Evolutionary conservation across 2,888 invertebrate species (phyloP), one percentile per base, ranked within the genome.

Genomic region (Pammene aurita): DNA sequence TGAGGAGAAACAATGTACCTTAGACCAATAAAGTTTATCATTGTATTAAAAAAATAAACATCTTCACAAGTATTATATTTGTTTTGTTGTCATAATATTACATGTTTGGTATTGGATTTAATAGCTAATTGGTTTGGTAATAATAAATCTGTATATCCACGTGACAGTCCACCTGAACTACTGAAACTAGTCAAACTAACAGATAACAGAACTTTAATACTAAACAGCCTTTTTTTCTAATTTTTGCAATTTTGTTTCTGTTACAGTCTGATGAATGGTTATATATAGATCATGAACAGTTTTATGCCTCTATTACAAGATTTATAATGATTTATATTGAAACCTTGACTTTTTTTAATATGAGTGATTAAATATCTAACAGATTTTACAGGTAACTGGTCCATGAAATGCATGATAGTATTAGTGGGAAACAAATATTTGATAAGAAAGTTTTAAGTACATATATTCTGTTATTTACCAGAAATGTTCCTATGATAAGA

Each of bases 391-490:
- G n/a, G n/a, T 14, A 62, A 41, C 41, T 62, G 41, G 50, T 41
- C 50, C 62, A 52, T 52, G 18, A 62, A 52, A 62, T 62, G 41
- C 62, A 62, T 52, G 50, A 61, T 2, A 26, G 61, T 26, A 50
- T 52, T 62, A 18, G 38, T 58, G 52, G 4, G 54, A 44, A 64
- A 56, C 14, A 62, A 42, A 18, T 18, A 50, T 35, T 38, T 41
- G 54, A 50, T 68, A 52, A 63, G 44, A 63, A 63, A 64, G 35
- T 52, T 66, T 54, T 68, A 68, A 68, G 68, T 68, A 68, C 68
- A 64, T 50, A 42, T 5, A 26, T 57, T 50, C 42, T 62, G 35
- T 13, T 42, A 16, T 44, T 63, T 50, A 63, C 52, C 57, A 64
- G 63, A 54, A 63, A 66, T 46, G 58, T 57, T 52, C 26, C 57